Evolutionary conservation across 2,113 vertebrate genomes (phyloP), one percentile per base, ranked within the genome.

Genomic region (Gnathonemus longibarbis): DNA sequence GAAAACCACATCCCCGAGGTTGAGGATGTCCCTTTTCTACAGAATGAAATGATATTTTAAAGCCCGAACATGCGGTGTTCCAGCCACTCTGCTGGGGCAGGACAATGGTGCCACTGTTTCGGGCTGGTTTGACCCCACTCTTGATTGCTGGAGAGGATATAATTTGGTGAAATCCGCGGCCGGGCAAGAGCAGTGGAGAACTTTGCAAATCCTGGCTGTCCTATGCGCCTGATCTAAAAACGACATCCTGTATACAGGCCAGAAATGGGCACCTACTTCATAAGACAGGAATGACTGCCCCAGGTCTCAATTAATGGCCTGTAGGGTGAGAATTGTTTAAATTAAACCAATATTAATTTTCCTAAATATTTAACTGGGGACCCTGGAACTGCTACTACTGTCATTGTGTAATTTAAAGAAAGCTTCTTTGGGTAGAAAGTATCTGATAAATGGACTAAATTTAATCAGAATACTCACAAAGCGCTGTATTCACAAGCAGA

Each of bases 131-230:
- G 74, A 80, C 74, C 62, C 62, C 62, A 13, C 62, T 70, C 39
- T 2, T 80, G 74, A 80, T 80, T 80, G 74, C 74, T 42, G 74
- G 74, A 42, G 74, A 80, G 74, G 74, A 80, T 80, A 31, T 80
- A 42, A 80, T 80, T 80, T 80, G 74, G 74, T 80, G 35, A 80
- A 80, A 42, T 80, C 15, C 35, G 5, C 17, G 0, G 74, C 35
- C 5, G 31, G 35, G 74, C 74, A 19, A 39, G 35, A 42, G 74
- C 74, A 80, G 13, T 17, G 74, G 74, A 80, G 74, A 42, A 80
- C 74, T 80, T 80, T 80, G 74, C 74, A 80, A 42, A 80, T 80
- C 35, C 74, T 80, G 74, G 74, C 74, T 80, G 74, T 42, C 74
- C 74, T 19, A 19, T 17, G 13, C 6, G 35, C 74, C 35, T 42